These are phyloP conservation scores for Megaleporinus macrocephalus DNA, from an alignment of 2,113 vertebrate species.

Conservation along the genomic window DNA sequence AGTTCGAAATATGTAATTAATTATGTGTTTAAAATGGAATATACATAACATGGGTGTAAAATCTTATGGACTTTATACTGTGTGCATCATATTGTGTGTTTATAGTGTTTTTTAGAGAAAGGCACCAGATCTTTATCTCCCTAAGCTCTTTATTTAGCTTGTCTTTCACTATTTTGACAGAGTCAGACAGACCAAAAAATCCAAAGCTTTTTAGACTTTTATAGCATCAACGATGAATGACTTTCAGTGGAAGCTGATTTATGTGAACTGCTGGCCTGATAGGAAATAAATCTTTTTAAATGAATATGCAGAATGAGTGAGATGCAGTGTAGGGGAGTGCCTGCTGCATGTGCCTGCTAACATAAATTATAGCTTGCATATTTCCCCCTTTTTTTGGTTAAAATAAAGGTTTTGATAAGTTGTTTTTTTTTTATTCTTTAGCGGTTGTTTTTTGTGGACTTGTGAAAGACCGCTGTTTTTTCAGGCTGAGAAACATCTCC, in stretches of 20 bases:
- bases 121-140: background rate
- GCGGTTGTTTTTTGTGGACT: conserved; percentile 29
- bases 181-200: conserved; percentile 49
- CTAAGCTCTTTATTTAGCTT: background rate
- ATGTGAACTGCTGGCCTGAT: conserved; percentile 72
- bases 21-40: no score
- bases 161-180: background rate
- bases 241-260: conserved; percentile 78
- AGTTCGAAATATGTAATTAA: no score
- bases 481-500: conserved; percentile 43
- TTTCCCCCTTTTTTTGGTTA: conserved; percentile 31
- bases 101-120: background rate
- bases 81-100: no score
- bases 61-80: no score
- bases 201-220: conserved; percentile 59
- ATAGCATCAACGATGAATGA: conserved; percentile 64
- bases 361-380: conserved; percentile 72
- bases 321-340: conserved; percentile 50
- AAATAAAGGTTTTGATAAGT: conserved; percentile 48
- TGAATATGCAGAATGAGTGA: conserved; percentile 69
- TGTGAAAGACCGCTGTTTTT: conserved; percentile 42
- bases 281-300: conserved; percentile 81
- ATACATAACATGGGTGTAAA: no score
- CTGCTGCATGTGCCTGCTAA: conserved; percentile 54
- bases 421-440: conserved; percentile 46